Evolutionary conservation across 1,140 invertebrate species (phyloP).

Genomic region (Ceratosolen solmsi): DNA sequence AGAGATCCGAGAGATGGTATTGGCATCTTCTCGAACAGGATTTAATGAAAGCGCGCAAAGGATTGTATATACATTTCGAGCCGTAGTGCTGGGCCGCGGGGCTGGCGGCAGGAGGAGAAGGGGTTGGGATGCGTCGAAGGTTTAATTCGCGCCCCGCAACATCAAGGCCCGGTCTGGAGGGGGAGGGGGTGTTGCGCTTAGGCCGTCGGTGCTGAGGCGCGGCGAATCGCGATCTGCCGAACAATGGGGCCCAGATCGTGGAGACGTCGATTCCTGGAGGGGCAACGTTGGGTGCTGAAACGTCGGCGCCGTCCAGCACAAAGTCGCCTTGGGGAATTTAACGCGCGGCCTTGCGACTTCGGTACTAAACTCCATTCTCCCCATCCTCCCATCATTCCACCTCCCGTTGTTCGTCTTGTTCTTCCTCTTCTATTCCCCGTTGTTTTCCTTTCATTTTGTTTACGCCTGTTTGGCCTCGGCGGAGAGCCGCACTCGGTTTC

Average conservation of each 20-base stretch:
- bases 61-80: too few species aligned
- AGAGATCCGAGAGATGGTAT: not conserved
- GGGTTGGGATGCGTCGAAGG: not conserved
- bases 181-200: not conserved
- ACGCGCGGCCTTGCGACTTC: slow-evolving; percentile 12
- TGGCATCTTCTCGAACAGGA: not conserved
- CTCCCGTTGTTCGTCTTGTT: not conserved
- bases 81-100: too few species aligned
- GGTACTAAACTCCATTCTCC: not conserved
- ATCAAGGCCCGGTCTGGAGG: not conserved
- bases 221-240: not conserved
- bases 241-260: not conserved
- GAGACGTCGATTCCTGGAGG: not conserved
- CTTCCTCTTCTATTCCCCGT: not conserved
- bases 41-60: not conserved
- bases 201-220: not conserved
- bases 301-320: slow-evolving; percentile 1
- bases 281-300: not conserved
- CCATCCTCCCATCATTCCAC: not conserved
- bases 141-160: not conserved
- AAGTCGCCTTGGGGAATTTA: slow-evolving; percentile 1
- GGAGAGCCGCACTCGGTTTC: slow-evolving; percentile 6
- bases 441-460: slow-evolving; percentile 4
- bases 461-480: not conserved
- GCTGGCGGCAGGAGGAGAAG: not conserved